Conservation (phyloP, 2,888 invertebrate genomes). For the Apodemia zela region DNA sequence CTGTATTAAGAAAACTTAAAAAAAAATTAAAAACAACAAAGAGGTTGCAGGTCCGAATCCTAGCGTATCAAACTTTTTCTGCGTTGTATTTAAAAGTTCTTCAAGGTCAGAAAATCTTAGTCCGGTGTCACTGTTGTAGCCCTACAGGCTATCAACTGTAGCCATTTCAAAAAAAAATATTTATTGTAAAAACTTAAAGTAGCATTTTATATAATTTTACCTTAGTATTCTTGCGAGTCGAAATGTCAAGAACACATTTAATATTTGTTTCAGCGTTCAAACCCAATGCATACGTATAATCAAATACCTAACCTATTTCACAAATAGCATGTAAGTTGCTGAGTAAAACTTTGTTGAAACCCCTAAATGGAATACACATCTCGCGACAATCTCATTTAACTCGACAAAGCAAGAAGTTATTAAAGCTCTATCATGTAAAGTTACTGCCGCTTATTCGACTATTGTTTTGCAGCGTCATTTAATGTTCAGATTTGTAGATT, state of each 20-base stretch:
- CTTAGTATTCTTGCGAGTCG: background rate
- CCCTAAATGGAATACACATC: constrained; percentile 22
- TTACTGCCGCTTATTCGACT: constrained; percentile 14
- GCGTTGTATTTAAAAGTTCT: no score
- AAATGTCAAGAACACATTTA: constrained; percentile 10
- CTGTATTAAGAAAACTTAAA: no score
- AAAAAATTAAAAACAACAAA: no score
- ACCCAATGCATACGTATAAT: background rate
- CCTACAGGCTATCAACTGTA: no score
- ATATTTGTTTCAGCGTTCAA: background rate
- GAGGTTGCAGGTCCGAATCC: no score
- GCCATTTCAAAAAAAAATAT: no score
- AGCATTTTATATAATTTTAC: no score
- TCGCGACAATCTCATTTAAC: constrained; percentile 20
- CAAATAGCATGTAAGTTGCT: constrained; percentile 9
- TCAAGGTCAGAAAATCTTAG: no score
- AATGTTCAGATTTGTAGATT: constrained; percentile 11
- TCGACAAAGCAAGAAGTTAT: constrained; percentile 20
- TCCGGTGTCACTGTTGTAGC: no score
- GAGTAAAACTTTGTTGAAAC: constrained; percentile 18
- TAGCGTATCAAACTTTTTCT: no score
- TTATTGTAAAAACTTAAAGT: no score
- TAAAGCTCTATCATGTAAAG: constrained; percentile 16
- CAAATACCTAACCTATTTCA: constrained; percentile 10
- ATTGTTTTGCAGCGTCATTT: constrained; percentile 12